Percentiles rank a stretch among this genome's conserved stretches.
These are phyloP conservation scores for Notolepis coatsorum DNA, from an alignment of 2,797 vertebrate genomes.

Conservation along the genomic window DNA sequence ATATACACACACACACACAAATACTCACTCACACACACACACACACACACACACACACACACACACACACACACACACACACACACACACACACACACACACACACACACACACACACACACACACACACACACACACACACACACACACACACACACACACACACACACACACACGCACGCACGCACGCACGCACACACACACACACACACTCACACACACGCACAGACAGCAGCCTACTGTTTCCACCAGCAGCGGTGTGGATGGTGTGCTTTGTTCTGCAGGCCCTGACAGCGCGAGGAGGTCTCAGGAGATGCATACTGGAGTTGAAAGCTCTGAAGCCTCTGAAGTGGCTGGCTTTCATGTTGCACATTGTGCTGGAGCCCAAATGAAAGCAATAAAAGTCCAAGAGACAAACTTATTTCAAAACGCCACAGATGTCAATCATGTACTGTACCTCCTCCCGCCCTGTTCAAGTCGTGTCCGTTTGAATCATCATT, in stretches of 20 bases:
- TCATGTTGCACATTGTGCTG: slow-evolving; percentile 71
- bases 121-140: too few relatives aligned
- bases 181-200: background rate
- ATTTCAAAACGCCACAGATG: slow-evolving; percentile 53
- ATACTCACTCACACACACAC: too few relatives aligned
- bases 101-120: too few relatives aligned
- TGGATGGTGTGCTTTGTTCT: slow-evolving; percentile 71
- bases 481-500: slow-evolving; percentile 36
- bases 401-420: slow-evolving; percentile 50
- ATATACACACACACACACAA: too few relatives aligned
- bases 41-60: too few relatives aligned
- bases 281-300: slow-evolving; percentile 71
- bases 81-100: too few relatives aligned
- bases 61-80: too few relatives aligned
- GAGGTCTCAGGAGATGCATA: slow-evolving; percentile 73
- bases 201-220: background rate
- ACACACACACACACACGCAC: background rate
- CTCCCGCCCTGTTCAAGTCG: background rate
- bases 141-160: background rate
- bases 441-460: slow-evolving; percentile 40
- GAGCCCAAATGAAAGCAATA: slow-evolving; percentile 51
- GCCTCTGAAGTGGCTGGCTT: slow-evolving; percentile 80
- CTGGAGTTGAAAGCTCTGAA: slow-evolving; percentile 75
- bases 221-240: background rate
- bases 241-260: slow-evolving; percentile 37